These are phyloP conservation scores for Rhinopithecus roxellana DNA, from an alignment of 2,113 vertebrate species.

Conservation along the genomic window DNA sequence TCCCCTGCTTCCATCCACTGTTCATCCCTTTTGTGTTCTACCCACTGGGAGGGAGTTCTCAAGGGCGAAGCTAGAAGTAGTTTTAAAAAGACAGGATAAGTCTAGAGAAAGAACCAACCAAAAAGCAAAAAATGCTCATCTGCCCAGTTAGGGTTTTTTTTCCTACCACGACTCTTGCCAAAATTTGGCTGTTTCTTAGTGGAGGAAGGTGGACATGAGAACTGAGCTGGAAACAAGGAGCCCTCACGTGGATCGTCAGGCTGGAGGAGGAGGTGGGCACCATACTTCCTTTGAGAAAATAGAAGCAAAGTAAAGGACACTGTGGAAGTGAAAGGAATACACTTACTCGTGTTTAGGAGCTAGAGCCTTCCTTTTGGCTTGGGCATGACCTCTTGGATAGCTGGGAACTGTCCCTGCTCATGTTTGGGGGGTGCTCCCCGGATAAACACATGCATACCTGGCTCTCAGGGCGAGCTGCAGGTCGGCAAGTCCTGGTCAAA, in stretches of 20 bases:
- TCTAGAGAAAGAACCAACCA: neutral
- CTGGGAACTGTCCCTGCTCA: neutral
- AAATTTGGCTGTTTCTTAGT: neutral
- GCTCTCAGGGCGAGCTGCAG: too few species aligned
- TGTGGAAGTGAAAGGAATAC: neutral
- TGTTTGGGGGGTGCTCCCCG: accelerated
- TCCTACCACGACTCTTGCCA: neutral
- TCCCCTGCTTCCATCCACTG: too few species aligned
- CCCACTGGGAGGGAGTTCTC: neutral
- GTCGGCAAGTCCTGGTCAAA: neutral
- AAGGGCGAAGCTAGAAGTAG: neutral
- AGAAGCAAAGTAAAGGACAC: neutral
- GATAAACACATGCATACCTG: accelerated
- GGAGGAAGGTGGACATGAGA: too few species aligned
- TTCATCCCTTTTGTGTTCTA: neutral
- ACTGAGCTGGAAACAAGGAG: neutral
- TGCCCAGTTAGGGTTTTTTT: neutral
- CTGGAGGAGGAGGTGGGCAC: neutral
- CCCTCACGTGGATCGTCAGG: neutral
- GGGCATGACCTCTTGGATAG: neutral
- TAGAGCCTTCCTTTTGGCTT: too few species aligned
- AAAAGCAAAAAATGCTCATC: neutral
- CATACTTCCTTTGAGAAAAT: neutral
- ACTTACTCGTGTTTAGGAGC: too few species aligned
- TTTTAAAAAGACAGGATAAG: neutral